Conservation (phyloP, 1,140 invertebrate genomes). For the Zaprionus africanus region DNA sequence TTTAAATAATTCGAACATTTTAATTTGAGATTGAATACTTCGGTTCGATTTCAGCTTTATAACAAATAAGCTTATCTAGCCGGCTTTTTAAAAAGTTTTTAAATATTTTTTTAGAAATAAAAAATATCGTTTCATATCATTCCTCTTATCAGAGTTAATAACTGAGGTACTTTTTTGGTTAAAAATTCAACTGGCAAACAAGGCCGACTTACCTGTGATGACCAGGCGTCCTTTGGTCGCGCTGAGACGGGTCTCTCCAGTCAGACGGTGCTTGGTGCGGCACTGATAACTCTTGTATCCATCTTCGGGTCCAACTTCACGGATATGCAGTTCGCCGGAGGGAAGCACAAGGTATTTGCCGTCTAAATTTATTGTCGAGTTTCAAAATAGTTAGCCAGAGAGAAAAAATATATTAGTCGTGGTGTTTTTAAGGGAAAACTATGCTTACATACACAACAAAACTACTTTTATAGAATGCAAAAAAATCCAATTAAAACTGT, state of each 20-base stretch:
- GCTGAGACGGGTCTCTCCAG: slow-evolving; percentile 95
- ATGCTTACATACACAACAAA: slow-evolving; percentile 39
- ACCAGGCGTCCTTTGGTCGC: slow-evolving; percentile 96
- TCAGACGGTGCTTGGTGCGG: slow-evolving; percentile 96
- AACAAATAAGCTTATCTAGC: too few relatives aligned
- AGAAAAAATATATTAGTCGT: slow-evolving; percentile 47
- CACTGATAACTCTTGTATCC: slow-evolving; percentile 97
- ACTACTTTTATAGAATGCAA: slow-evolving; percentile 31
- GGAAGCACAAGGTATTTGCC: slow-evolving; percentile 97
- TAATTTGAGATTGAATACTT: too few relatives aligned
- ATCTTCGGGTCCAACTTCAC: slow-evolving; percentile 96
- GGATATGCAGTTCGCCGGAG: slow-evolving; percentile 96
- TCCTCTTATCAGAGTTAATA: slow-evolving; percentile 5
- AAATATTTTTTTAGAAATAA: neutral
- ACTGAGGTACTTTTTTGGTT: slow-evolving; percentile 30
- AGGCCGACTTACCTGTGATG: slow-evolving; percentile 94
- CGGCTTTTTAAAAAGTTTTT: neutral
- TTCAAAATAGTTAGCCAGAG: slow-evolving; percentile 11
- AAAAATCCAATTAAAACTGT: slow-evolving; percentile 42
- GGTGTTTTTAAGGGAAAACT: neutral
- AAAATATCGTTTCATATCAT: neutral
- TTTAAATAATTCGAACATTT: too few relatives aligned
- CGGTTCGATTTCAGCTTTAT: too few relatives aligned
- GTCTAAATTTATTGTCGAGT: slow-evolving; percentile 86
- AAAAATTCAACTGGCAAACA: slow-evolving; percentile 58